Evolutionary conservation across 2,888 invertebrate species (phyloP), one percentile per base, ranked within the genome.

Genomic region (Pecten maximus): DNA sequence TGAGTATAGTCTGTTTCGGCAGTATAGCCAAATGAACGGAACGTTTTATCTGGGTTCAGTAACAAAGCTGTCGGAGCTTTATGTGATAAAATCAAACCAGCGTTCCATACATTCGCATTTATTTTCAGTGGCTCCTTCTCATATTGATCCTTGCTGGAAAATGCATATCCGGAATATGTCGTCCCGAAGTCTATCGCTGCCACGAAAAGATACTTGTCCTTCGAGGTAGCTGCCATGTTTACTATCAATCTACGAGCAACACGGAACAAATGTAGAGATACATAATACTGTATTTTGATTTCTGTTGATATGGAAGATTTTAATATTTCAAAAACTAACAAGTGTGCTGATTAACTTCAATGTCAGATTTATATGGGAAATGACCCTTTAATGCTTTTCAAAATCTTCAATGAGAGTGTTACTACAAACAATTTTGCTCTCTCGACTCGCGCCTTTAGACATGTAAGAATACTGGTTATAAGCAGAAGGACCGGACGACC

Each of bases 111-210:
- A 87, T 89, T 91, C 15, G 89, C 35, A 12, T 86, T 88, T 6
- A 91, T 91, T 44, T 91, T 89, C 19, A 89, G 16, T 40, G 91
- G 91, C 10, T 89, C 89, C 40, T 91, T 89, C 28, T 44, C 86
- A 88, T 39, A 91, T 10, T 88, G 89, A 86, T 91, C 91, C 39
- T 88, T 91, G 39, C 89, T 87, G 35, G 89, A 88, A 28, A 91
- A 91, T 2, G 91, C 91, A 88, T 91, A 89, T 16, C 89, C 91
- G 15, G 91, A 91, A 35, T 91, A 91, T 6, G 91, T 91, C 12
- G 91, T 91, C 6, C 91, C 91, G 40, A 91, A 91, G 87, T 91
- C 91, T 35, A 91, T 88, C 28, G 91, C 91, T 16, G 91, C 91
- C 87, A 89, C 89, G 40, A 91, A 91, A 35, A 91, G 40, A 23